A percentile compares a stretch with the other conserved stretches of the same genome.
Evolutionary conservation across 2,113 vertebrate species (phyloP).

Genomic region (Rutilus rutilus): DNA sequence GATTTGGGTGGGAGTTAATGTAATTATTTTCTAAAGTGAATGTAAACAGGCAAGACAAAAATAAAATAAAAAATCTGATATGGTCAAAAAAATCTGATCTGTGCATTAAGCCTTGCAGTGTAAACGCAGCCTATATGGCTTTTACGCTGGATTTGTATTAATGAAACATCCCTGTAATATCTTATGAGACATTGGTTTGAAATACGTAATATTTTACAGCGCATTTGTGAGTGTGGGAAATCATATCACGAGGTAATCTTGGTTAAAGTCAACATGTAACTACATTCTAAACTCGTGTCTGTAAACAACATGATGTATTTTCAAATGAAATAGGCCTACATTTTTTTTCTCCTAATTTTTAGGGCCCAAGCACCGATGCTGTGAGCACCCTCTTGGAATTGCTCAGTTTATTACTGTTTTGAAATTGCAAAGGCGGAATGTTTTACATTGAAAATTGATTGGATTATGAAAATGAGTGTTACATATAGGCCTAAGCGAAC

Average conservation of each 20-base stretch:
- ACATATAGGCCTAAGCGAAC: background rate
- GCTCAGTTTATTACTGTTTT: background rate
- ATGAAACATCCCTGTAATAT: slow-evolving; percentile 13
- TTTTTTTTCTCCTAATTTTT: too few species aligned
- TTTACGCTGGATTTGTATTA: background rate
- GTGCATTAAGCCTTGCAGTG: too few species aligned
- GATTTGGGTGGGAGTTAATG: too few species aligned
- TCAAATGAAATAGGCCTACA: background rate
- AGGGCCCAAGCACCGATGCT: too few species aligned
- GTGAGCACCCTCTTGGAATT: too few species aligned
- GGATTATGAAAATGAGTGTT: background rate
- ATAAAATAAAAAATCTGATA: too few species aligned
- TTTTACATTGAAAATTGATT: background rate
- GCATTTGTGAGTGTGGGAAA: background rate
- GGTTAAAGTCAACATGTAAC: slow-evolving; percentile 9
- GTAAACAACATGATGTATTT: too few species aligned
- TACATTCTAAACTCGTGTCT: background rate
- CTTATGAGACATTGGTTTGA: slow-evolving; percentile 3
- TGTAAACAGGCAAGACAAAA: too few species aligned
- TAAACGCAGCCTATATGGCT: slow-evolving; percentile 28
- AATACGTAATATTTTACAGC: background rate
- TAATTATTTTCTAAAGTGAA: too few species aligned
- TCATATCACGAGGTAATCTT: background rate
- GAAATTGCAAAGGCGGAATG: too few species aligned
- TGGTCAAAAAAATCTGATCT: too few species aligned